Base-by-base conservation (phyloP, 2,113 vertebrate genomes). In the Axis porcinus region DNA sequence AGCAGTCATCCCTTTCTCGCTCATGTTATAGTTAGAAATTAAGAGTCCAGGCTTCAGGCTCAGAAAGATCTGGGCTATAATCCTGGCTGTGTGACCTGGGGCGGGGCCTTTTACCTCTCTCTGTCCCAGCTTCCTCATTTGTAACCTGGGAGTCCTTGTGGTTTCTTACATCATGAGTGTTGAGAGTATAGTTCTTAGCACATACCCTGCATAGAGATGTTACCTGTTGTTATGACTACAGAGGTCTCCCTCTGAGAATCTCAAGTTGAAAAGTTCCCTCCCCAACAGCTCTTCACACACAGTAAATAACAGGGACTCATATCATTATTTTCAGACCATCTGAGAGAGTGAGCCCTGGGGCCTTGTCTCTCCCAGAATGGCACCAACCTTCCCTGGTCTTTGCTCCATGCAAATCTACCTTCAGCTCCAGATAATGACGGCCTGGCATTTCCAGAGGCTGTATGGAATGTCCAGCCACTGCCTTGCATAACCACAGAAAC, bases 401-500 rank as follows among this genome's bases (percentile, higher is more conserved):
- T 54, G 17, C 27, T 81, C 27, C 45, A 91, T 95, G 96, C 94
- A 98, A 97, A 98, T 96, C 47, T 87, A 58, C 86, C 64, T 89
- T n/a, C 64, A 91, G 30, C 45, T 94, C 87, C 52, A 79, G 54
- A 82, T 95, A 95, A 92, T 57, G 58, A 96, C 67, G 86, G n/a
- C 91, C 45, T 89, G 62, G 94, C 92, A 40, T 95, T 97, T 95
- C 89, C 92, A 95, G 89, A 54, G 70, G 36, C 86, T 11, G 0
- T 40, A 74, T 78, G 89, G 81, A 95, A 96, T 82, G 93, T 82
- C 78, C 86, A 94, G 89, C 86, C 52, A 12, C 97, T 97, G 86
- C 91, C 96, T 97, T 96, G 87, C 92, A 76, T 97, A 97, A 97
- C 95, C 76, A 30, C 97, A 94, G 94, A 90, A 86, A 57, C 95